A percentile compares a stretch with the other conserved stretches of the same genome.
Evolutionary conservation across 2,888 invertebrate genomes (phyloP).

Genomic region (Trissonchulus sp.): DNA sequence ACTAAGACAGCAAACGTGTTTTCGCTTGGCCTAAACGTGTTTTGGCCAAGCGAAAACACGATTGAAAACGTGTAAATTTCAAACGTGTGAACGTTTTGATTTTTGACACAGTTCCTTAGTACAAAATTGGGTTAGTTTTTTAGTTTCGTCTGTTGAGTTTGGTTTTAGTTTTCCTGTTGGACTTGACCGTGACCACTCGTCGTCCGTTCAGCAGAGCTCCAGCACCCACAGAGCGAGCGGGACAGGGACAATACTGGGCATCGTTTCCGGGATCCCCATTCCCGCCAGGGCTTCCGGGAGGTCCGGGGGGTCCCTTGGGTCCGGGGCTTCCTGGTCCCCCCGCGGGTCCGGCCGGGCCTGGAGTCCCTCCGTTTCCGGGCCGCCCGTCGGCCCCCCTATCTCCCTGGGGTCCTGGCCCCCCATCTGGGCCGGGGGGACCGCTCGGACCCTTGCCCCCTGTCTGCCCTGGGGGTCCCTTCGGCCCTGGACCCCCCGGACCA

Average conservation of each 20-base stretch:
- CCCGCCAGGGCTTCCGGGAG: constrained; percentile 31
- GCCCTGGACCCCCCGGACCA: constrained; percentile 29
- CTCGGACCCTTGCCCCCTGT: constrained; percentile 23
- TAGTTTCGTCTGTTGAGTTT: too few relatives aligned
- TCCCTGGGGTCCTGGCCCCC: not conserved
- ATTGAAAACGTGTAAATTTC: too few relatives aligned
- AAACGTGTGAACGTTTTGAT: too few relatives aligned
- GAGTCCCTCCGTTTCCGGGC: constrained; percentile 62
- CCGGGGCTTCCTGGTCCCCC: constrained; percentile 28
- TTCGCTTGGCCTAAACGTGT: too few relatives aligned
- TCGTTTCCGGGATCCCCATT: constrained; percentile 30
- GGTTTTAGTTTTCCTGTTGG: not conserved
- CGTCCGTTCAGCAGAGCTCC: not conserved
- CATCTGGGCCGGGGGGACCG: constrained; percentile 2
- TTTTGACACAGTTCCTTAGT: too few relatives aligned
- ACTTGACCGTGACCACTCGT: not conserved
- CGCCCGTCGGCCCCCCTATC: constrained; percentile 64
- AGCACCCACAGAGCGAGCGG: not conserved
- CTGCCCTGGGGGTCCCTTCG: not conserved
- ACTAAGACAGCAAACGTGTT: too few relatives aligned
- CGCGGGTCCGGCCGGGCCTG: constrained; percentile 68
- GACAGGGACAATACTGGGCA: constrained; percentile 27
- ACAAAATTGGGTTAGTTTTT: too few relatives aligned
- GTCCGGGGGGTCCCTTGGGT: constrained; percentile 27
- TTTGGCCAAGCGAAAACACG: too few relatives aligned